Evolutionary conservation across 1,140 invertebrate genomes (phyloP).

Genomic region (Telenomus remus): DNA sequence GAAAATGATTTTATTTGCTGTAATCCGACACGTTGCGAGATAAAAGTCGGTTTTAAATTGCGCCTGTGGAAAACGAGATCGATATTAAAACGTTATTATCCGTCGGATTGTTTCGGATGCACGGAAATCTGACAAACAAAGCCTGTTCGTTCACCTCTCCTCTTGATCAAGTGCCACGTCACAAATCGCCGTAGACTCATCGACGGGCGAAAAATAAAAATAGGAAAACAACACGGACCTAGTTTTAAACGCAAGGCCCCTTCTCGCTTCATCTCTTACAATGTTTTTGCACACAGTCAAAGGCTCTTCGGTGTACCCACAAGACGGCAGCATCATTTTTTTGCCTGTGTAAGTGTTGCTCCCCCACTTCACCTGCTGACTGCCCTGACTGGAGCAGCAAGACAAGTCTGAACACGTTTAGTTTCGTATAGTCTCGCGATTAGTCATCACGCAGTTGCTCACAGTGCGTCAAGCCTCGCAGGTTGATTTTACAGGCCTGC

Average conservation of each 20-base stretch:
- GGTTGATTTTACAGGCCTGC: constrained; percentile 32
- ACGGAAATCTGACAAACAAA: too few relatives aligned
- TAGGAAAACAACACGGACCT: constrained; percentile 36
- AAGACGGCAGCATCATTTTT: constrained; percentile 28
- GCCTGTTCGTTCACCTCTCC: too few relatives aligned
- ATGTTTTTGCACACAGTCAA: constrained; percentile 5
- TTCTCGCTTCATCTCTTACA: constrained; percentile 14
- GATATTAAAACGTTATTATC: too few relatives aligned
- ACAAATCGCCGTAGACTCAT: too few relatives aligned
- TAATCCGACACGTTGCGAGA: too few relatives aligned
- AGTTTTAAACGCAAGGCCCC: constrained; percentile 21
- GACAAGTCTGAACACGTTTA: constrained; percentile 65
- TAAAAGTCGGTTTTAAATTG: too few relatives aligned
- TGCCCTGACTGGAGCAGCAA: constrained; percentile 25
- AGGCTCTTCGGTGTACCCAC: constrained; percentile 5
- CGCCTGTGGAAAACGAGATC: too few relatives aligned
- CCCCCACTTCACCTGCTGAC: constrained; percentile 56
- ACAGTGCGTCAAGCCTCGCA: constrained; percentile 26
- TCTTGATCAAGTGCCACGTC: too few relatives aligned
- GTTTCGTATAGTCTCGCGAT: constrained; percentile 57
- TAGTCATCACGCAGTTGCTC: constrained; percentile 46
- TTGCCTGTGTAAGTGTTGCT: constrained; percentile 25
- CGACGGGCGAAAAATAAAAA: constrained; percentile 17
- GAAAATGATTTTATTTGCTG: too few relatives aligned
- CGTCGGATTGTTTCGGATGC: too few relatives aligned